These are phyloP conservation scores for Eurystomus glaucurus DNA, from an alignment of 2,797 vertebrate species.

Conservation along the genomic window DNA sequence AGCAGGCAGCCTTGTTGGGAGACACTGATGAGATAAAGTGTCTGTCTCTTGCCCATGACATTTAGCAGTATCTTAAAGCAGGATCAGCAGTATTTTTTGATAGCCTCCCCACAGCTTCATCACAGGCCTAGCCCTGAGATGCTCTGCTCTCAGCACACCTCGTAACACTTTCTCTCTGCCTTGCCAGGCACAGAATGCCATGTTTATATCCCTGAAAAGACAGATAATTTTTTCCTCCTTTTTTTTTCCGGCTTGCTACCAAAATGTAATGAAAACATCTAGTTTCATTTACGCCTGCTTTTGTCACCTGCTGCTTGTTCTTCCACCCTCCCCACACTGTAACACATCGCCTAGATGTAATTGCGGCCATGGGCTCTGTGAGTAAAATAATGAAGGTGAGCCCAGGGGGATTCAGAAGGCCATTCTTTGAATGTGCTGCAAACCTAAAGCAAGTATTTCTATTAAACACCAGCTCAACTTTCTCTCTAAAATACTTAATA, in stretches of 20 bases:
- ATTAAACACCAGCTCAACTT: background rate
- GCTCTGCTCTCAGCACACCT: background rate
- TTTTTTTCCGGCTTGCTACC: background rate
- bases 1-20: background rate
- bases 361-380: background rate
- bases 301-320: background rate
- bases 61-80: background rate
- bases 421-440: background rate
- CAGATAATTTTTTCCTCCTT: background rate
- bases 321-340: background rate
- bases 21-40: background rate
- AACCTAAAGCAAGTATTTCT: background rate
- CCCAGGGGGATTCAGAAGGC: background rate
- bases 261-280: slow-evolving; percentile 37
- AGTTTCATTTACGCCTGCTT: background rate
- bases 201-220: background rate
- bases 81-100: background rate
- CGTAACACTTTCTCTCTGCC: background rate
- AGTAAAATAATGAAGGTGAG: background rate
- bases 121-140: background rate
- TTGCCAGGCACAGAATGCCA: background rate
- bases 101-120: background rate
- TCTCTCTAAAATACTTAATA: background rate
- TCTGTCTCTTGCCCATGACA: background rate
- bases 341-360: background rate